Conservation (phyloP, 2,113 vertebrate species). For the Jaculus jaculus region DNA sequence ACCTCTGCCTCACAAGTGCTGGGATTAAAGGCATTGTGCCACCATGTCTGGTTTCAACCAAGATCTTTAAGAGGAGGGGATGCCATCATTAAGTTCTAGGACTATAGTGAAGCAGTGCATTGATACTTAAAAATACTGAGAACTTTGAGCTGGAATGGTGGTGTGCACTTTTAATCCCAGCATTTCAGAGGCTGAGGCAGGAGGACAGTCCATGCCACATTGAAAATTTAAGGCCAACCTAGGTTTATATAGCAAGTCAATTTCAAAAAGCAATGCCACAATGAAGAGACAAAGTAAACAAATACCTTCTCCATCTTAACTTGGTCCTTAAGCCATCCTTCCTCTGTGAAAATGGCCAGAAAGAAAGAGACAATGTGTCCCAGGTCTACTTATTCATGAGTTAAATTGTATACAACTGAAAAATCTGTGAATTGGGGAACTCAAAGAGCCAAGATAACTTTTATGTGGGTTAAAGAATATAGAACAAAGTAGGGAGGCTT, state of each 20-base stretch:
- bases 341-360: background rate
- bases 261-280: background rate
- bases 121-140: background rate
- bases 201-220: background rate
- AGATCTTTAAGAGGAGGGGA: too few species aligned
- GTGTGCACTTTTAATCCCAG: background rate
- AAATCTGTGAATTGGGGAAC: background rate
- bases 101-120: rapidly evolving
- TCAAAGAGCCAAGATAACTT: background rate
- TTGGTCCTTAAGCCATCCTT: background rate
- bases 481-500: conserved; percentile 20
- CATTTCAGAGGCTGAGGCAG: background rate
- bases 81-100: background rate
- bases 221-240: background rate
- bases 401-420: background rate
- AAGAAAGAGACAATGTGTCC: background rate
- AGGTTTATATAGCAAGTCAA: too few species aligned
- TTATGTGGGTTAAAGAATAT: background rate
- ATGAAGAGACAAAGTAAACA: background rate
- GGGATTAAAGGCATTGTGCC: too few species aligned
- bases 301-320: rapidly evolving
- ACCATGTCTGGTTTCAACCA: too few species aligned
- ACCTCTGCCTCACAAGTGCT: too few species aligned
- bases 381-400: background rate
- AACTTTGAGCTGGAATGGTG: background rate